Evolutionary conservation across 64 coral and sea anemone species (phyloP).

Genomic region (Astreopora myriophthalma): DNA sequence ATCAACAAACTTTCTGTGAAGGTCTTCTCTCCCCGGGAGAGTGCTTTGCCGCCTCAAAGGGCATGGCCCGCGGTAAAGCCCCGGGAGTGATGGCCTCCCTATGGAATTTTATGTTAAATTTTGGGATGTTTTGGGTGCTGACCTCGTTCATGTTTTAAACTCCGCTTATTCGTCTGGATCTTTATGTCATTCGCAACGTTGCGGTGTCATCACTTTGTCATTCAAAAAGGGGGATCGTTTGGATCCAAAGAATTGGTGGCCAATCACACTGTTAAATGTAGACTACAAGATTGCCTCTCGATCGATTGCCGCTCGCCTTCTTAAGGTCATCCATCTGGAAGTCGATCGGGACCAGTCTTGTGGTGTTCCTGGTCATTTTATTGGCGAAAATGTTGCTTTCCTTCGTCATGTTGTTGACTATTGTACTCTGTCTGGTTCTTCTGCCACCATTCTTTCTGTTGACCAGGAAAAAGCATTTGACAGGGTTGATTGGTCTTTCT

Average conservation of each 20-base stretch:
- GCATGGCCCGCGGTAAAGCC: too few species aligned
- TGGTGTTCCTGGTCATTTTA: slow-evolving; percentile 1
- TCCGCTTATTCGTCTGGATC: too few species aligned
- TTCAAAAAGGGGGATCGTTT: not conserved
- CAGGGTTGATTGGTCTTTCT: not conserved
- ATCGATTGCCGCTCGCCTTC: not conserved
- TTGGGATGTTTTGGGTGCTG: too few species aligned
- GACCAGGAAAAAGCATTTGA: slow-evolving; percentile 72
- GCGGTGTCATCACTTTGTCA: not conserved
- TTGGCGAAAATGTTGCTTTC: slow-evolving; percentile 16
- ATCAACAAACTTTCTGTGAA: not conserved
- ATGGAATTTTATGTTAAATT: too few species aligned
- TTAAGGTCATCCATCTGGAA: not conserved
- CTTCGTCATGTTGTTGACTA: not conserved
- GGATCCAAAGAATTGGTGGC: not conserved
- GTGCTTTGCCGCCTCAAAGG: too few species aligned
- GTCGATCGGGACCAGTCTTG: not conserved
- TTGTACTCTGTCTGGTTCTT: not conserved
- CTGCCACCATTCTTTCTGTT: not conserved
- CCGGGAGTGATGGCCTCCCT: too few species aligned
- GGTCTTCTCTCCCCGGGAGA: not conserved
- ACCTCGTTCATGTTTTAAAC: too few species aligned
- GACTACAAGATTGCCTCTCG: not conserved
- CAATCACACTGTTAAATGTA: not conserved
- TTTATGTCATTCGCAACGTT: too few species aligned